phyloP scores from a whole-genome alignment of 2,888 invertebrate species.

The Noctua comes region DNA sequence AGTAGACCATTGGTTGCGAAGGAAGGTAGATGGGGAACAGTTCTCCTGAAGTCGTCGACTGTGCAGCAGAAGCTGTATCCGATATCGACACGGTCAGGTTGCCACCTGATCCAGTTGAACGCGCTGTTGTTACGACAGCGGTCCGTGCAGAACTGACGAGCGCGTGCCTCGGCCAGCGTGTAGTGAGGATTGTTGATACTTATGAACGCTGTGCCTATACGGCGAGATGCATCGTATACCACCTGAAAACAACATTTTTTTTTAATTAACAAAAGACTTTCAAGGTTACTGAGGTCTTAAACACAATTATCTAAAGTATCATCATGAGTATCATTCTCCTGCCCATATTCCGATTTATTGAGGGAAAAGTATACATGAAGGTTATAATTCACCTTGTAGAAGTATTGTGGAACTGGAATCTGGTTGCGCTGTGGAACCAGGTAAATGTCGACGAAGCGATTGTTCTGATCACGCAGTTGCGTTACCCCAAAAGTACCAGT shows the following conservation, averaged over 20 bases:
- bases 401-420: conserved; percentile 86
- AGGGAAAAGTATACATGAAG: background rate
- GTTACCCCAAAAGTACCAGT: conserved; percentile 91
- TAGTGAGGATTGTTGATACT: conserved; percentile 92
- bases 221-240: conserved; percentile 87
- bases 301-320: background rate
- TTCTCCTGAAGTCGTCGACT: conserved; percentile 89
- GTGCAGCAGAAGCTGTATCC: conserved; percentile 92
- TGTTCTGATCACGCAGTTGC: conserved; percentile 88
- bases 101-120: conserved; percentile 91
- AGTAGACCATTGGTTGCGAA: conserved; percentile 86
- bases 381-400: conserved; percentile 80
- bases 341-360: background rate
- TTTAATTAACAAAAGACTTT: background rate
- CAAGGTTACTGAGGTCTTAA: background rate
- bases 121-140: conserved; percentile 89
- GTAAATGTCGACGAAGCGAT: conserved; percentile 82
- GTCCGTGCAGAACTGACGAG: conserved; percentile 88
- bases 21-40: conserved; percentile 88
- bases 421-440: conserved; percentile 80
- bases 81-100: conserved; percentile 84
- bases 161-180: conserved; percentile 79
- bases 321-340: background rate
- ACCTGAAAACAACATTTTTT: conserved; percentile 77
- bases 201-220: conserved; percentile 90